Evolutionary conservation across 1,140 invertebrate species (phyloP).

Genomic region (Linepithema humile): DNA sequence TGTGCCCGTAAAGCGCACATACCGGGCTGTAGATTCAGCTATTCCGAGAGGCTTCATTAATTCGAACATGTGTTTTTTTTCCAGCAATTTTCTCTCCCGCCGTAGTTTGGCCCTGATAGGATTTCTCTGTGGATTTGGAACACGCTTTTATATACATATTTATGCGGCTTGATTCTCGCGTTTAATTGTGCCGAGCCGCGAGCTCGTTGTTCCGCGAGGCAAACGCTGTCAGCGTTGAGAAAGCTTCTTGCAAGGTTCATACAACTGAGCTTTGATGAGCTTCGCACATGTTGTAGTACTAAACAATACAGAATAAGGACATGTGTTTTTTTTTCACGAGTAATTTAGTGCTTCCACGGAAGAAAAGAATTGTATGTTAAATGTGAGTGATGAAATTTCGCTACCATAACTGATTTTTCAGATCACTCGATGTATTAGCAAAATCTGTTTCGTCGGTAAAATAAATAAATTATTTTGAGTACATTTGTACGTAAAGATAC

Average conservation of each 20-base stretch:
- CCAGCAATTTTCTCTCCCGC: neutral
- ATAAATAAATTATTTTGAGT: too few species aligned
- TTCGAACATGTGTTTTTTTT: slow-evolving; percentile 18
- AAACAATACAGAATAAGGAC: neutral
- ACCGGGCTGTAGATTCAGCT: neutral
- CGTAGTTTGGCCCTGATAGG: too few species aligned
- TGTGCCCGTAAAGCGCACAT: slow-evolving; percentile 3
- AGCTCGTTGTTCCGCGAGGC: neutral
- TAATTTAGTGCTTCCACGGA: neutral
- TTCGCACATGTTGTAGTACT: neutral
- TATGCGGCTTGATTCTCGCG: neutral
- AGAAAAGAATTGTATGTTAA: too few species aligned
- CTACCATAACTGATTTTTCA: too few species aligned
- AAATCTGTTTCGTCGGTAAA: too few species aligned
- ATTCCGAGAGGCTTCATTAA: slow-evolving; percentile 24
- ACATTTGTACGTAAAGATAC: too few species aligned
- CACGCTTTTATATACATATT: slow-evolving; percentile 10
- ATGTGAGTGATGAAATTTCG: too few species aligned
- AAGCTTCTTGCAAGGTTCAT: neutral
- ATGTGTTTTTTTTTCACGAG: neutral
- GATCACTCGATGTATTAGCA: too few species aligned
- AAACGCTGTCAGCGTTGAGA: neutral
- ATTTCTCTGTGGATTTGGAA: neutral
- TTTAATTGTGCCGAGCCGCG: neutral
- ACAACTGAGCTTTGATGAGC: neutral